Evolutionary conservation across 64 coral and sea anemone species (phyloP).

Genomic region (Porites australiensis): DNA sequence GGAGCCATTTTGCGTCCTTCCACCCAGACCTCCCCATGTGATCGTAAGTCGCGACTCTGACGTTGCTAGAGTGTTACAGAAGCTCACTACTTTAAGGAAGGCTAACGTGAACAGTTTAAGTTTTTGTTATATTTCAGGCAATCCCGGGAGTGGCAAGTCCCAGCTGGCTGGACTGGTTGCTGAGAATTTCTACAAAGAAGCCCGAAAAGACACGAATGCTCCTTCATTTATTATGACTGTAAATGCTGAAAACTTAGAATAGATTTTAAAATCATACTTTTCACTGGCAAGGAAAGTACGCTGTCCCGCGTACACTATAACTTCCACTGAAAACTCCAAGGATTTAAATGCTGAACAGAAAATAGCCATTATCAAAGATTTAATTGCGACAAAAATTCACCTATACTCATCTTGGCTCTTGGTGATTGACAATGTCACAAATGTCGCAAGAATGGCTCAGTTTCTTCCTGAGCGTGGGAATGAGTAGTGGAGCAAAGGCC

Average conservation of each 20-base stretch:
- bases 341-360: neutral
- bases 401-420: conserved; percentile 22
- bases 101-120: neutral
- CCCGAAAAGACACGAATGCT: too few species aligned
- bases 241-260: too few species aligned
- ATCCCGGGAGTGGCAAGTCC: conserved; percentile 21
- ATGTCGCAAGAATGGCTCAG: neutral
- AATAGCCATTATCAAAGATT: neutral
- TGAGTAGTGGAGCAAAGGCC: conserved; percentile 43
- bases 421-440: conserved; percentile 33
- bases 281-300: conserved; percentile 3
- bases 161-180: conserved; percentile 31
- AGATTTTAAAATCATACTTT: too few species aligned
- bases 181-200: too few species aligned
- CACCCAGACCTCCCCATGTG: neutral
- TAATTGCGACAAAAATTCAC: neutral
- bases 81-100: neutral
- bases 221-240: too few species aligned
- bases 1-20: conserved; percentile 32
- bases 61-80: neutral
- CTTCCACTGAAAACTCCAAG: neutral
- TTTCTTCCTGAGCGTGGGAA: conserved; percentile 19
- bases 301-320: conserved; percentile 9
- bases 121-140: conserved; percentile 17
- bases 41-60: neutral